Base-by-base conservation (phyloP, 1,140 invertebrate genomes). In the Megalonaias nervosa region DNA sequence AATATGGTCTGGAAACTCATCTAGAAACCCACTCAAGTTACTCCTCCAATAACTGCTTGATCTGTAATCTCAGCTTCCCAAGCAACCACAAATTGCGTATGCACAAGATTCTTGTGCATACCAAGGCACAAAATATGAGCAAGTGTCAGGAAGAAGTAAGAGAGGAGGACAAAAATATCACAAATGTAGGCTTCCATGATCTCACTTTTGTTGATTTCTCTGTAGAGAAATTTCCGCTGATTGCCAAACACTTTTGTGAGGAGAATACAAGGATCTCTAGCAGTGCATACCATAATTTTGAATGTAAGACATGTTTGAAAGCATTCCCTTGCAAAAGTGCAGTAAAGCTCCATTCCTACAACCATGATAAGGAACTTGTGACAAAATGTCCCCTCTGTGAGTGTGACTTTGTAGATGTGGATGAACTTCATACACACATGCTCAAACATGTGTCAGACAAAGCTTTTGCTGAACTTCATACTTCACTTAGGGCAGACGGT, bases 161-260 rank as follows among this genome's bases (percentile, higher is more conserved):
- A 59, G 66, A 74, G 69, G 75, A 75, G 26, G 60, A n/a, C 11
- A 26, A 73, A 31, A 71, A 77, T n/a, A 76, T 77, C n/a, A 69
- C 71, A 11, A 57, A 79, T 48, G 70, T 93, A 1, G 94, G 94
- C 6, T 96, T 95, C 86, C 92, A 94, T 69, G 94, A 96, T 88
- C 89, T 95, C n/a, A 94, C 93, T 6, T 95, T 95, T 85, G 93
- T 95, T 1, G 95, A 96, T 85, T 96, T 96, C 83, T 94, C 95
- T 0, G 93, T 93, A 48, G 92, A 93, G 65, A 96, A 96, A 86
- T 96, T 95, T 84, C 93, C 95, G 0, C 91, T 95, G 58, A 95
- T 96, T 66, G 94, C 95, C 0, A 93, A 94, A 74, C 92, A 93
- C 15, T 92, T 94, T 61, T 95, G 94, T 89, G 95, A 96, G 83